Evolutionary conservation across 2,113 vertebrate genomes (phyloP).

Genomic region (Gadus chalcogrammus): DNA sequence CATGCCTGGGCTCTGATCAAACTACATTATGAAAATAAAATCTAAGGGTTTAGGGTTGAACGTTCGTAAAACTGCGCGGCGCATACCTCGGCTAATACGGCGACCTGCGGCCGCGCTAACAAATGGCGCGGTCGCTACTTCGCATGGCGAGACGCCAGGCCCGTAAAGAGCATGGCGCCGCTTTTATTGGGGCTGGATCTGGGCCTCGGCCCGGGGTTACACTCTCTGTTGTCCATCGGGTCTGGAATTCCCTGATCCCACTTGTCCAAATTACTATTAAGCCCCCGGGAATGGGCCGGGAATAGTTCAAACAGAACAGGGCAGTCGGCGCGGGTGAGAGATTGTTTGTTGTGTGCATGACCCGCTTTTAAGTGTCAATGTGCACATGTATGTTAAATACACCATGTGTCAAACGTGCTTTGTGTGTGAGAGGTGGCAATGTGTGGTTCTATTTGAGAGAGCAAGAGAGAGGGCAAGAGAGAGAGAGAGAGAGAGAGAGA

Average conservation of each 20-base stretch:
- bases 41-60: too few relatives aligned
- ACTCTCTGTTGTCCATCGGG: slow-evolving; percentile 15
- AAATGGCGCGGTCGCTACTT: slow-evolving; percentile 36
- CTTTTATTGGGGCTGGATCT: slow-evolving; percentile 37
- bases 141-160: slow-evolving; percentile 35
- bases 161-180: slow-evolving; percentile 31
- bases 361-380: slow-evolving; percentile 1
- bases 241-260: slow-evolving; percentile 23
- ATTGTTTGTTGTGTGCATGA: neutral
- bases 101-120: slow-evolving; percentile 14
- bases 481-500: too few relatives aligned
- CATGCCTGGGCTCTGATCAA: too few relatives aligned
- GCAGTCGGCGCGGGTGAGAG: slow-evolving; percentile 3
- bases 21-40: too few relatives aligned
- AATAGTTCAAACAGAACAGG: slow-evolving; percentile 14
- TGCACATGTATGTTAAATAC: neutral
- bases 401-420: neutral
- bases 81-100: too few relatives aligned
- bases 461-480: neutral
- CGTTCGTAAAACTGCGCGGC: too few relatives aligned
- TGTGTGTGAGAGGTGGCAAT: neutral
- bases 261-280: slow-evolving; percentile 17
- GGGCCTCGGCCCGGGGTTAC: slow-evolving; percentile 18
- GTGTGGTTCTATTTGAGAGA: neutral
- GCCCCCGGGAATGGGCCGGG: slow-evolving; percentile 8